Conservation (phyloP, 2,113 vertebrate genomes). For the Pomatostomus ruficeps region DNA sequence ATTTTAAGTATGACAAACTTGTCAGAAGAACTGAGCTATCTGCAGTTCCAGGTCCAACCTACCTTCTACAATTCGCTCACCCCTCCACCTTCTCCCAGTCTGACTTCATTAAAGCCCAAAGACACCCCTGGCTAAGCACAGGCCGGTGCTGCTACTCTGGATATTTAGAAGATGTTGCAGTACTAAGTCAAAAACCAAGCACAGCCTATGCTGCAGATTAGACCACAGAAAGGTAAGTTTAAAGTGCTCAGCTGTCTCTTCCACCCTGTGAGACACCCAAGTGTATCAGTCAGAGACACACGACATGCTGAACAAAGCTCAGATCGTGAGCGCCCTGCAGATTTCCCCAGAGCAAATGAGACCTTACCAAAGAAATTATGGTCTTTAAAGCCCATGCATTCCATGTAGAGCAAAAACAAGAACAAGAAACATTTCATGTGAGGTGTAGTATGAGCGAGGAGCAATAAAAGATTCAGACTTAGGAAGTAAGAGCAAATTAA, state of each 20-base stretch:
- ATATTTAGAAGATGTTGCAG: neutral
- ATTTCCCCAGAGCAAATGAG: slow-evolving; percentile 73
- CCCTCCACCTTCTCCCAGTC: neutral
- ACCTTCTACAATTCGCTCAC: neutral
- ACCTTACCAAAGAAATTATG: slow-evolving; percentile 93
- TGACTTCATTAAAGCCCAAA: neutral
- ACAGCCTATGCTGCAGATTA: neutral
- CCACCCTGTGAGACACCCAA: neutral
- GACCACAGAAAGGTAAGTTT: neutral
- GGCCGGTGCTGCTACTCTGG: neutral
- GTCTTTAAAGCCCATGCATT: slow-evolving; percentile 86
- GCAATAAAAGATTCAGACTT: slow-evolving; percentile 40
- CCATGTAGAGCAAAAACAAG: slow-evolving; percentile 81
- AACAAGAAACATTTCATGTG: slow-evolving; percentile 75
- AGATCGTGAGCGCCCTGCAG: slow-evolving; percentile 28
- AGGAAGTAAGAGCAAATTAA: slow-evolving; percentile 44
- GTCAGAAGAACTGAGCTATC: neutral
- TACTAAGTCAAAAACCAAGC: neutral
- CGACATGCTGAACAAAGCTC: slow-evolving; percentile 21
- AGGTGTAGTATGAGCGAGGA: slow-evolving; percentile 65
- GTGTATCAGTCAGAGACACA: neutral
- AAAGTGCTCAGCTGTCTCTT: neutral
- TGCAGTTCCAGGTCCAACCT: neutral
- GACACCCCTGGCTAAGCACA: neutral
- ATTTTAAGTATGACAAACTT: neutral